phyloP scores from a whole-genome alignment of 2,888 invertebrate genomes.

The Amphimallon solstitiale region DNA sequence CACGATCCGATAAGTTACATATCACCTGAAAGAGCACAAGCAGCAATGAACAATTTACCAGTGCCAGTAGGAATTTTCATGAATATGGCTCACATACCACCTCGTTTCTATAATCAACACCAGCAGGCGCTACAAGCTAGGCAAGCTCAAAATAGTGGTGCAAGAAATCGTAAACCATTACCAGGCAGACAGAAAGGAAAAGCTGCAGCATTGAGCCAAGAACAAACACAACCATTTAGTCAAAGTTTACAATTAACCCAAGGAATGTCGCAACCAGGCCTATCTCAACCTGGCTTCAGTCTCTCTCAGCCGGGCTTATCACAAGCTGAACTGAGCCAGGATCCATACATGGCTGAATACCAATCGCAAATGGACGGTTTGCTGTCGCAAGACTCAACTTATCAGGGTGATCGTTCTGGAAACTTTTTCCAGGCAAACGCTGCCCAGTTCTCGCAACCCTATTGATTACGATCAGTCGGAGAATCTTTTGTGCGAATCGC shows the following conservation, averaged over 20 bases:
- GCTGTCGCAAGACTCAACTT: conserved; percentile 81
- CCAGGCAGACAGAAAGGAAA: conserved; percentile 42
- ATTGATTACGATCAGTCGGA: conserved; percentile 37
- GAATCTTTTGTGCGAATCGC: conserved; percentile 38
- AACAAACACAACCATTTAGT: conserved; percentile 65
- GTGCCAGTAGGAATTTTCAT: conserved; percentile 95
- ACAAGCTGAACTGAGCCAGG: conserved; percentile 81
- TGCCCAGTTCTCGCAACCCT: conserved; percentile 41
- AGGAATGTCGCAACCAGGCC: conserved; percentile 75
- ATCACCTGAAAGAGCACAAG: conserved; percentile 82
- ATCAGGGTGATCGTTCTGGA: conserved; percentile 66
- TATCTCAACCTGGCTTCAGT: conserved; percentile 75
- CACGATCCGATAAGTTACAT: conserved; percentile 95
- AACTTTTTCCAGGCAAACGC: conserved; percentile 66
- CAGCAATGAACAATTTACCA: conserved; percentile 82
- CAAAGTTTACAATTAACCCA: conserved; percentile 81
- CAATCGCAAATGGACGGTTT: conserved; percentile 95
- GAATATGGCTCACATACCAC: conserved; percentile 85
- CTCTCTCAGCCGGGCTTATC: conserved; percentile 75
- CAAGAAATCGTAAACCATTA: conserved; percentile 45
- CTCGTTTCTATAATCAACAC: conserved; percentile 80
- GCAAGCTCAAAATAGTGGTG: conserved; percentile 62
- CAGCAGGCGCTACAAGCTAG: conserved; percentile 73
- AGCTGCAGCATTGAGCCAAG: conserved; percentile 54
- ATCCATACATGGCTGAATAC: conserved; percentile 85